Base-by-base conservation (phyloP, 2,113 vertebrate genomes). In the Pseudorhombus dupliciocellatus region DNA sequence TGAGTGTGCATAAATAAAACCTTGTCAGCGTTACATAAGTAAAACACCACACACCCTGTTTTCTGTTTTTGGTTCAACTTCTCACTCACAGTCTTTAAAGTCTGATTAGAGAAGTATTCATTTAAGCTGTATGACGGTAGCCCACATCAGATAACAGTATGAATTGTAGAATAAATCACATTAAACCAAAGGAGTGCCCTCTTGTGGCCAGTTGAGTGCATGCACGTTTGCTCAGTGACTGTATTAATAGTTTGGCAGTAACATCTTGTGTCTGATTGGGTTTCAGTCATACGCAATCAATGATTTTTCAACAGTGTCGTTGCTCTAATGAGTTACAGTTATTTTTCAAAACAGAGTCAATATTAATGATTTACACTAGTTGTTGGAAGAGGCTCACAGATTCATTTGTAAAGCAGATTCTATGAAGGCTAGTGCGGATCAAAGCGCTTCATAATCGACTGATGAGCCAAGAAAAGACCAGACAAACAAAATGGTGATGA, bases 121-220 rank as follows among this genome's bases (percentile, higher is more conserved):
- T 37, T 2, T 37, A 37, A 37, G 34, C 10, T 12, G 11, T 37
- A 37, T 37, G 3, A 37, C 12, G 34, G 11, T 11, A 10, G 34
- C 34, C 34, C 12, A 11, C 34, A 37, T 37, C 34, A 37, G 34
- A 37, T 37, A 37, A 37, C 11, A 37, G 50, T 26, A 22, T 58
- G 61, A 46, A 8, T 22, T 56, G 25, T 24, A 66, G 5, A 10
- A 30, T 28, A 5, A 52, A 16, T 4, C 46, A 20, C 40, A 46
- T 5, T 57, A 11, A 48, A 21, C 30, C 51, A 7, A 58, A 15
- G 52, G 52, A 24, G 26, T 8, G 82, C 82, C 88, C 85, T 84
- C 87, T 73, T 73, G 84, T 88, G 90, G 85, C 24, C 28, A n/a
- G 70, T 65, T 48, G 1, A 21, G 34, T 75, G 26, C 9, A 3